Conservation (phyloP, 2,888 invertebrate genomes). For the Resseliella maxima region DNA sequence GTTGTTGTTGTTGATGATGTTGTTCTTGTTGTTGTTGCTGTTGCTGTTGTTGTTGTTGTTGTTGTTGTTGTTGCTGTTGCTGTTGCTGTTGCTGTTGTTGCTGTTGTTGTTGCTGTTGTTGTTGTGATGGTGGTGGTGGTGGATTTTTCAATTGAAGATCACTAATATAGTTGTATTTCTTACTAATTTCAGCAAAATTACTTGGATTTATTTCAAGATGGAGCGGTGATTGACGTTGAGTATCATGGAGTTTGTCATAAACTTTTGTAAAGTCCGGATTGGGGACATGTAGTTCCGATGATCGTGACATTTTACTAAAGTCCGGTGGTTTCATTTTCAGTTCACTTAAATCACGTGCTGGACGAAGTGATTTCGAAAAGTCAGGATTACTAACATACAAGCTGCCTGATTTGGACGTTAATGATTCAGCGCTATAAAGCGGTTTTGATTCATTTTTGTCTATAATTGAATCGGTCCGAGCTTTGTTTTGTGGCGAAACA, state of each 20-base stretch:
- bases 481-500: not conserved
- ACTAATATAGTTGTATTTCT: constrained; percentile 60
- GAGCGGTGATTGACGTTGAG: constrained; percentile 41
- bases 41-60: too few species aligned
- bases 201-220: constrained; percentile 57
- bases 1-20: too few species aligned
- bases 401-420: not conserved
- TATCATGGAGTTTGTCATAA: constrained; percentile 16
- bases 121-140: too few species aligned
- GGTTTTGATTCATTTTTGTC: not conserved
- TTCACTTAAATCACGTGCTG: constrained; percentile 58
- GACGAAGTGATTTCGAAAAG: constrained; percentile 58
- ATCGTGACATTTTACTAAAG: constrained; percentile 58
- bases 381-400: constrained; percentile 59
- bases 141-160: constrained; percentile 60
- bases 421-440: not conserved
- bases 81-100: too few species aligned
- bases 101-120: too few species aligned
- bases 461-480: not conserved
- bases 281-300: constrained; percentile 57
- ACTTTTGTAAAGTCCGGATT: constrained; percentile 57
- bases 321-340: constrained; percentile 60
- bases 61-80: too few species aligned
- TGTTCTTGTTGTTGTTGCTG: too few species aligned
- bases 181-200: constrained; percentile 60